Percentiles rank a stretch among this genome's conserved stretches.
phyloP scores from a whole-genome alignment of 2,797 vertebrate species.

The Mus spretus region DNA sequence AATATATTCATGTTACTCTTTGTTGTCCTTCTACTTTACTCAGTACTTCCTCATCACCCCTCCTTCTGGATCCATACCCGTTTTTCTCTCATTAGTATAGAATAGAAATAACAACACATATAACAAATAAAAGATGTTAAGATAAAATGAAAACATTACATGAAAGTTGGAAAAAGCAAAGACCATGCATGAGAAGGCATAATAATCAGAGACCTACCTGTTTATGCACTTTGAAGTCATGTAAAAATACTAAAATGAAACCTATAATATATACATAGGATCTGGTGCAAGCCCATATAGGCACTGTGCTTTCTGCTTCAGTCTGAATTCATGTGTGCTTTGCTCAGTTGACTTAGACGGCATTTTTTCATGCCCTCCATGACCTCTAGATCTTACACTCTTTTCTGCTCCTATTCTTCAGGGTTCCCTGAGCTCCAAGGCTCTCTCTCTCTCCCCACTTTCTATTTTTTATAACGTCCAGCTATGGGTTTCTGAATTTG shows the following conservation, averaged over 20 bases:
- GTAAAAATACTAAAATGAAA: background rate
- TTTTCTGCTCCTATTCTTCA: background rate
- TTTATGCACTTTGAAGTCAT: background rate
- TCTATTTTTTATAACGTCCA: background rate
- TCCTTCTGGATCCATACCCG: background rate
- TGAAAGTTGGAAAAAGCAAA: background rate
- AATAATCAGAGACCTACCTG: background rate
- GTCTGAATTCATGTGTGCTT: background rate
- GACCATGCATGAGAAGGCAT: background rate
- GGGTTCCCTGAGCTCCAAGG: background rate
- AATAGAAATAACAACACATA: background rate
- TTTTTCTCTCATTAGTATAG: background rate
- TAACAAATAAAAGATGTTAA: background rate
- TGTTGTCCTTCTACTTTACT: background rate
- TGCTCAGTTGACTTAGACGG: background rate
- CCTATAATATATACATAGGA: too few species aligned
- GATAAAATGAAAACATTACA: background rate
- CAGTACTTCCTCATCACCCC: fast-evolving
- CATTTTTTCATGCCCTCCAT: background rate
- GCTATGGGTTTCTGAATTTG: background rate
- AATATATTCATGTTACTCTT: too few species aligned
- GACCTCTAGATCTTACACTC: background rate
- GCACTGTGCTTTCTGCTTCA: background rate
- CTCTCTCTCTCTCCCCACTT: background rate
- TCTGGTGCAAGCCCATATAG: fast-evolving